Evolutionary conservation across 2,113 vertebrate genomes (phyloP).

Genomic region (Notechis scutatus): DNA sequence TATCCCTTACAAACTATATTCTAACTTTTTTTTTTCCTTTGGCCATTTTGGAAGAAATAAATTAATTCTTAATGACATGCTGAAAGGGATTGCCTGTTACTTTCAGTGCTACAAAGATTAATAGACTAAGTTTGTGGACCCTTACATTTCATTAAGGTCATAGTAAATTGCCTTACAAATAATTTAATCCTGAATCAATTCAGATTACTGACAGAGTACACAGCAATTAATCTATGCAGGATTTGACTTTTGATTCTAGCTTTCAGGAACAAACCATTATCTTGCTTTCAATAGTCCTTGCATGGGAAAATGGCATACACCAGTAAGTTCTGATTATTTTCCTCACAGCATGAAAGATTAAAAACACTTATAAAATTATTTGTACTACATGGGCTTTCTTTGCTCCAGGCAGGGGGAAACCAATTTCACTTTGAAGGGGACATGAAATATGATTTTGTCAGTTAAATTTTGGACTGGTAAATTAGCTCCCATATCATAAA

Average conservation of each 20-base stretch:
- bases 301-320: conserved; percentile 5
- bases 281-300: conserved; percentile 17
- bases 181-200: conserved; percentile 37
- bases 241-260: conserved; percentile 46
- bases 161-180: conserved; percentile 54
- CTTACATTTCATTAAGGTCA: conserved; percentile 48
- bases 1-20: background rate
- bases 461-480: background rate
- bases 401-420: conserved; percentile 37
- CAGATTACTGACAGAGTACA: conserved; percentile 38
- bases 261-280: conserved; percentile 45
- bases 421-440: conserved; percentile 50
- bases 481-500: conserved; percentile 46
- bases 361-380: conserved; percentile 48
- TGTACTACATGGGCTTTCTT: conserved; percentile 44
- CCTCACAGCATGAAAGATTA: conserved; percentile 31
- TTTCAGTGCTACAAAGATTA: conserved; percentile 43
- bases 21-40: background rate
- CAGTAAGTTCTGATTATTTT: conserved; percentile 33
- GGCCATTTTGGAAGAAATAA: conserved; percentile 31
- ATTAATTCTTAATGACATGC: conserved; percentile 6
- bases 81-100: conserved; percentile 15
- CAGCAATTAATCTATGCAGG: conserved; percentile 48
- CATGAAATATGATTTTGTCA: conserved; percentile 27
- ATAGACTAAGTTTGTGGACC: conserved; percentile 41